Base-by-base conservation (phyloP, 1,140 invertebrate species). In the Wiebesia pumilae region DNA sequence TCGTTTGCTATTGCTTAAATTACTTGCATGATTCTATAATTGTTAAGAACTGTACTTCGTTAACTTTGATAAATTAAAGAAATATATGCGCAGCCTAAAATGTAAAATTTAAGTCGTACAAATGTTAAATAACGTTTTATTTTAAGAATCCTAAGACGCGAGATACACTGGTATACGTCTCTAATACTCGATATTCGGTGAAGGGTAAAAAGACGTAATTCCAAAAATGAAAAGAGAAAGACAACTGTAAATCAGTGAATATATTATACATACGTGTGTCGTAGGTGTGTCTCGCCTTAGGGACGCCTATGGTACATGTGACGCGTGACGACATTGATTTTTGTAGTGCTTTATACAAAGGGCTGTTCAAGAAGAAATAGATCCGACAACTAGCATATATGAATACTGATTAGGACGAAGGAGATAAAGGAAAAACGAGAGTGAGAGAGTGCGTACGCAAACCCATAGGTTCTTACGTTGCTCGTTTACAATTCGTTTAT, bases 251-350 rank as follows among this genome's bases (percentile, higher is more conserved):
- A 51, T 51, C 67, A n/a, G 7, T 67, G 38, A 7, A 21, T 47
- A 30, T 67, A 30, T 69, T 40, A 40, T 69, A 69, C 30, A 69
- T 27, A 40, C 24, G 69, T 30, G 35, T 83, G 69, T 38, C 40
- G 33, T 71, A 71, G 69, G 16, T 71, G 35, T 71, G n/a, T 88
- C 77, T 83, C 71, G 79, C 83, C 58, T 85, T 82, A 82, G 75
- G 81, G 88, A 86, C 87, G 85, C 69, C 79, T 77, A 73, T 67
- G 87, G 89, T 90, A 89, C 88, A 90, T 88, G 86, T 87, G 90
- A 91, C 89, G 89, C 85, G 88, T 85, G 90, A 91, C 89, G 90
- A 92, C 92, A 92, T 91, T 93, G 92, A 93, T 93, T 93, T 92
- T 85, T 73, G 62, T 65, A 35, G 12, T 43, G 33, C 21, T n/a